Base-by-base conservation (phyloP, 1,140 invertebrate species). In the Drosophila serrata region DNA sequence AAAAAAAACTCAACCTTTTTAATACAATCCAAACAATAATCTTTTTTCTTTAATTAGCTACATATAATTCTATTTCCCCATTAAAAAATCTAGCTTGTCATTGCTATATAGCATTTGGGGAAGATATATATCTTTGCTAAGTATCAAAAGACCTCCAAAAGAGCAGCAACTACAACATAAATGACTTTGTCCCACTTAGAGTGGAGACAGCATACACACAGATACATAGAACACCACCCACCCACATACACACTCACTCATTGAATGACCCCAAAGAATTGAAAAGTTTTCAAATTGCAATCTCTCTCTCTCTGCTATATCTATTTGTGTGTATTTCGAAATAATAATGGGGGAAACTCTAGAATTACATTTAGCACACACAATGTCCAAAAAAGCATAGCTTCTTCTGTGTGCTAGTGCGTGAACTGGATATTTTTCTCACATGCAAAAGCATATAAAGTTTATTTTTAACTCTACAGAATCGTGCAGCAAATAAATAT, bases 281-380 rank as follows among this genome's bases (percentile, higher is more conserved):
- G 68, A 87, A 87, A 81, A 74, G 42, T 82, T 58, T 82, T 76
- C 53, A 77, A 88, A 87, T 84, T 87, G 84, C 84, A 87, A 80
- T 84, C 68, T 63, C 35, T 42, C 42, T 84, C 68, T 63, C 35
- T 42, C 42, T 8, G 33, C 39, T 12, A 15, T 19, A 33, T 68
- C 33, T 72, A 72, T 73, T 45, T 82, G 63, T 53, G 45, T 70
- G 80, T 49, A 43, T 82, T 79, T 82, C 61, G 64, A 84, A 82
- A 84, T 56, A 78, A 65, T 86, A 59, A 57, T n/a, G n/a, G 51
- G 51, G 48, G 75, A 49, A 86, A 87, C 74, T 88, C 84, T 88
- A 88, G 84, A 88, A 88, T 90, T 88, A 88, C 84, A 87, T 70
- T 70, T 74, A 82, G 76, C 84, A 73, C 68, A 90, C 72, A 84